Percentiles rank a stretch among this genome's conserved stretches.
These are phyloP conservation scores for Steinernema carpocapsae DNA, from an alignment of 2,888 invertebrate genomes.

Conservation along the genomic window DNA sequence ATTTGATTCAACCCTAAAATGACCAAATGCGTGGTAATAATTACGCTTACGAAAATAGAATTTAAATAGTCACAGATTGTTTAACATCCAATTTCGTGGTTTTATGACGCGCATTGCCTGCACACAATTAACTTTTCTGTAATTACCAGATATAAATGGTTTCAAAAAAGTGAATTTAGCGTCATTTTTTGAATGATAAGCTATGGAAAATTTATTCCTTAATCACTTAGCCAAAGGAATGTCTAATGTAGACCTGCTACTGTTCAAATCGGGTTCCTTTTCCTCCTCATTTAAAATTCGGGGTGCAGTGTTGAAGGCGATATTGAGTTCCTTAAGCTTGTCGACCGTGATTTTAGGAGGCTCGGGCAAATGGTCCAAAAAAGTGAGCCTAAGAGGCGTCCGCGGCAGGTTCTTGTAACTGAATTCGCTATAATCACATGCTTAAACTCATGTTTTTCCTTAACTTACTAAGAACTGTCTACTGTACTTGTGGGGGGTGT, in stretches of 20 bases:
- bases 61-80: too few species aligned
- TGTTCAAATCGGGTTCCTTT: background rate
- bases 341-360: slow-evolving; percentile 9
- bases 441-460: background rate
- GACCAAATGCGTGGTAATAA: too few species aligned
- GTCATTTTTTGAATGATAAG: too few species aligned
- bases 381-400: background rate
- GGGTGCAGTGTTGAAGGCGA: slow-evolving; percentile 8
- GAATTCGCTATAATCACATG: background rate
- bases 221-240: background rate
- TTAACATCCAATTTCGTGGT: too few species aligned
- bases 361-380: slow-evolving; percentile 6
- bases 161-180: too few species aligned
- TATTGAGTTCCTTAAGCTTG: slow-evolving; percentile 18
- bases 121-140: too few species aligned
- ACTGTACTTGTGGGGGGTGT: background rate
- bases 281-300: background rate
- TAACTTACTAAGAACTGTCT: background rate
- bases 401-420: slow-evolving; percentile 14
- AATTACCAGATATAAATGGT: too few species aligned
- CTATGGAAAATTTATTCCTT: too few species aligned
- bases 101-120: too few species aligned
- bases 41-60: too few species aligned
- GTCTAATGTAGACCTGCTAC: slow-evolving; percentile 6
- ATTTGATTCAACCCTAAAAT: too few species aligned